Base-by-base conservation (phyloP, 2,113 vertebrate species). In the Callithrix jacchus region DNA sequence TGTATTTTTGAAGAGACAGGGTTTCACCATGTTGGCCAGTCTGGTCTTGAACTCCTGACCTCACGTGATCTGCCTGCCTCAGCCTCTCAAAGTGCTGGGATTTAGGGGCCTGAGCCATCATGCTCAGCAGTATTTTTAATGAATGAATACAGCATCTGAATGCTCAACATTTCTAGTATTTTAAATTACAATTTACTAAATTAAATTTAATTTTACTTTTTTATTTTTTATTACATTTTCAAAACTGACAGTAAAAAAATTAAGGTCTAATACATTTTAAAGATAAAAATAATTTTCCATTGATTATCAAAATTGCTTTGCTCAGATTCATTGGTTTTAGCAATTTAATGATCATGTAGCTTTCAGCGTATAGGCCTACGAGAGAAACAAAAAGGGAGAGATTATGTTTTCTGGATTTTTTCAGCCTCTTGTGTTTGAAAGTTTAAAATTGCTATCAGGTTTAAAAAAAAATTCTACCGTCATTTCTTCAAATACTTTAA, bases 401-500 rank as follows among this genome's bases (percentile, higher is more conserved):
- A 42, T 61, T 21, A 16, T 82, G 1, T 88, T 82, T 35, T 25
- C 3, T 37, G 11, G 20, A 58, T 87, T 70, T 83, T 77, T 61
- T 18, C 2, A 58, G 8, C n/a, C 3, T 42, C 18, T 27, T 56
- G 16, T 52, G 47, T 21, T 49, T 87, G 16, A 20, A 81, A 27
- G 49, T 37, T 77, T 84, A 84, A 80, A 71, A 5, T 32, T 88
- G 25, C 88, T 32, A 61, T 80, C 18, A 70, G 47, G 61, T 71
- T 84, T 83, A 3, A 27, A 27, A 54, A 37, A 92, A 54, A 25
- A 16, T 73, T 25, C 1, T 79, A 23, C 21, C 32, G 35, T n/a
- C 47, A 83, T 70, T 73, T 91, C n/a, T 80, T 58, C 74, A 87
- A 40, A 81, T 90, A 85, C n/a, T 37, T 94, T 37, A 54, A 84